Percentiles rank a stretch among this genome's conserved stretches.
Evolutionary conservation across 2,113 vertebrate genomes (phyloP).

Genomic region (Triplophysa dalaica): DNA sequence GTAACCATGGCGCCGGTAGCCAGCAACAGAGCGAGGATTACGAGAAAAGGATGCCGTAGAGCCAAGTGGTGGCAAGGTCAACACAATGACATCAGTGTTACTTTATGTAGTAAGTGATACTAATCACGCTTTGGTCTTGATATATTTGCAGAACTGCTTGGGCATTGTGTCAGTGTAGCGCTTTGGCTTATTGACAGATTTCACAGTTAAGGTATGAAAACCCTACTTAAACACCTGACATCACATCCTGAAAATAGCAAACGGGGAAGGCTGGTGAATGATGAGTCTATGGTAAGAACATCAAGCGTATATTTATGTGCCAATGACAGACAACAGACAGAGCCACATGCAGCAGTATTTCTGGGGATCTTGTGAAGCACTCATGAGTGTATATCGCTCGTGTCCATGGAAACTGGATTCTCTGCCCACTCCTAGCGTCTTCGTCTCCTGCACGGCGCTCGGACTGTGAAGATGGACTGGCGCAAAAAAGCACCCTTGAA

Average conservation of each 20-base stretch:
- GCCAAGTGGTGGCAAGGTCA: conserved; percentile 26
- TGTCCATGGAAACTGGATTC: conserved; percentile 41
- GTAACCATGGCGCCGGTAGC: conserved; percentile 11
- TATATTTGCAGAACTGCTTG: conserved; percentile 15
- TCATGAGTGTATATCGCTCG: conserved; percentile 27
- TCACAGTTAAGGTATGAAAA: conserved; percentile 27
- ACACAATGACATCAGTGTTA: not conserved
- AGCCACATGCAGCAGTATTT: conserved; percentile 36
- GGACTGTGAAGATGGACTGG: not conserved
- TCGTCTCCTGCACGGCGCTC: conserved; percentile 8
- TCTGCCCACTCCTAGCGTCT: conserved; percentile 18
- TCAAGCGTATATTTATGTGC: conserved; percentile 1
- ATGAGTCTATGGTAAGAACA: conserved; percentile 9
- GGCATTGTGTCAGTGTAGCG: not conserved
- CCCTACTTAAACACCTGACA: conserved; percentile 27
- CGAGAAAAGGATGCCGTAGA: conserved; percentile 47
- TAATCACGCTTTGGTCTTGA: conserved; percentile 14
- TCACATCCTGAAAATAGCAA: conserved; percentile 31
- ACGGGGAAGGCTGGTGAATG: conserved; percentile 11
- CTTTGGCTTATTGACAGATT: not conserved
- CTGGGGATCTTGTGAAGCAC: conserved; percentile 39
- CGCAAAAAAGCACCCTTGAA: conserved; percentile 54
- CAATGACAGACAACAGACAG: conserved; percentile 37
- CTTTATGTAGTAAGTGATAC: not conserved
- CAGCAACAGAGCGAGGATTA: not conserved